Evolutionary conservation across 1,140 invertebrate genomes (phyloP).

Genomic region (Goniozus legneri): DNA sequence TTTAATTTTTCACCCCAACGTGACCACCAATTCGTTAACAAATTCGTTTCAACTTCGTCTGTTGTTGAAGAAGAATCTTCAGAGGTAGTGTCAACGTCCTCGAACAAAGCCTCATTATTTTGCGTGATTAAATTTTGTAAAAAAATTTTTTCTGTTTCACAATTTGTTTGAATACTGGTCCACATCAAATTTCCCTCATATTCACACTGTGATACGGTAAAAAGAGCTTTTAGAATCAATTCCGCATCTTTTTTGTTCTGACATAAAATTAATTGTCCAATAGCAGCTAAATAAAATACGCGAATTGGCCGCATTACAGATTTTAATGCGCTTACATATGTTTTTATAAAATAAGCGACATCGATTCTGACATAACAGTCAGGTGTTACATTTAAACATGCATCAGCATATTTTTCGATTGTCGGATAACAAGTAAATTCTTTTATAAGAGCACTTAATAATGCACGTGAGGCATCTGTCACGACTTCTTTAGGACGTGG

Average conservation of each 20-base stretch:
- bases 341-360: constrained; percentile 21
- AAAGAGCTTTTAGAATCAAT: background rate
- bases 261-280: constrained; percentile 4
- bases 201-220: constrained; percentile 3
- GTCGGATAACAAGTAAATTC: too few species aligned
- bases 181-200: constrained; percentile 1
- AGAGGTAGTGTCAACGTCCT: too few species aligned
- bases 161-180: background rate
- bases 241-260: background rate
- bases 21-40: too few species aligned
- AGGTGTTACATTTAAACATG: background rate
- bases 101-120: too few species aligned
- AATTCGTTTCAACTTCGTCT: too few species aligned
- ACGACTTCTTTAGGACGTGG: too few species aligned
- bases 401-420: too few species aligned
- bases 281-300: background rate
- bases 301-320: background rate
- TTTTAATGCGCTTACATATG: constrained; percentile 1
- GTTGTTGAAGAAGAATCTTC: too few species aligned
- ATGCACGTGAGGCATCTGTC: too few species aligned
- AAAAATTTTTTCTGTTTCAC: background rate
- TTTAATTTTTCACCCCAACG: too few species aligned
- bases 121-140: background rate
- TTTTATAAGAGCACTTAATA: too few species aligned
- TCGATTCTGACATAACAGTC: constrained; percentile 15